Base-by-base conservation (phyloP, 2,797 vertebrate genomes). In the Poecilia picta region DNA sequence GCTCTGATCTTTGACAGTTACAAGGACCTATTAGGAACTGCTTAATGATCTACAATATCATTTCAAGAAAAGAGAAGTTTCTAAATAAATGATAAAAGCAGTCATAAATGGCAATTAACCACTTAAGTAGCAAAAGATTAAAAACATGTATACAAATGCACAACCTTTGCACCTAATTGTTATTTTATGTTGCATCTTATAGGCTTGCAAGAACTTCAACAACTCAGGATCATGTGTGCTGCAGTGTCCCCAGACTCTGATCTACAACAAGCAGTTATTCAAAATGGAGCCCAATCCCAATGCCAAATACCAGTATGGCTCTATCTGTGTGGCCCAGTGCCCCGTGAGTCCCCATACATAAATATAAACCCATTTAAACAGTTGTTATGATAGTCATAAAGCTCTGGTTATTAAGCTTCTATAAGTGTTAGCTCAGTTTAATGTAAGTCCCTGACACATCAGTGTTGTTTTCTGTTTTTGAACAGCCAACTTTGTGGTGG, bases 191-290 rank as follows among this genome's bases (percentile, higher is more conserved):
- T 11, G 25, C 20, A 5, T 80, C 84, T 82, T 81, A 18, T 92
- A 99, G 98, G 98, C 97, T 71, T 99, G 98, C 82, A 95, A 95
- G 70, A 97, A 97, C 91, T 98, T 99, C 94, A 98, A 99, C 86
- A 96, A 99, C 95, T 97, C 95, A 0, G 97, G 97, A 31, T 95
- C 98, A 1, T 99, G 98, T 0, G 97, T 98, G 6, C 95, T 96
- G 0, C 96, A 95, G 84, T 99, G 98, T 87, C 98, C 98, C 0
- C 96, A 96, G 88, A 95, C 97, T 0, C 91, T 97, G 10, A 97
- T 99, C 87, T 99, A 99, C 94, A 98, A 98, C 94, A 97, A 97
- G 81, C 93, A 96, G 28, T 97, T 96, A 0, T 98, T 97, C 92
- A 98, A 97, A 93, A 88, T 98, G 89, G 98, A 99, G 88, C 96